Evolutionary conservation across 2,888 invertebrate genomes (phyloP).

Genomic region (Drosophila demipolita): DNA sequence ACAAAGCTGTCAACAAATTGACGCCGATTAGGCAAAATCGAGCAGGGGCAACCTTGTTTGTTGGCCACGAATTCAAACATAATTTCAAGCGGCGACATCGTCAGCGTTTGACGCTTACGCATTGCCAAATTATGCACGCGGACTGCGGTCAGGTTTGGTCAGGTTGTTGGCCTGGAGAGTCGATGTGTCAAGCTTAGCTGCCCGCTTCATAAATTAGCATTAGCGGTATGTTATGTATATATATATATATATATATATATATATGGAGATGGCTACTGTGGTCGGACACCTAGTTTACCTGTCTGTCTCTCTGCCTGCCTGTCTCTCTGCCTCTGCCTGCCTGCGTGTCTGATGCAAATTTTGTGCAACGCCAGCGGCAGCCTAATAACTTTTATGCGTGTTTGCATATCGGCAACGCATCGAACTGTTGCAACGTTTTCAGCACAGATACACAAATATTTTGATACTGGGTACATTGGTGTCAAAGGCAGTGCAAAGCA

Average conservation of each 20-base stretch:
- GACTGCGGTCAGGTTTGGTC: constrained; percentile 18
- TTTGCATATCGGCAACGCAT: constrained; percentile 76
- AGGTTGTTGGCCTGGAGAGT: constrained; percentile 11
- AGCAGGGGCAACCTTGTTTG: constrained; percentile 30
- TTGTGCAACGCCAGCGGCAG: constrained; percentile 59
- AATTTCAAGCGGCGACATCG: constrained; percentile 62
- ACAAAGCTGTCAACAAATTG: constrained; percentile 76
- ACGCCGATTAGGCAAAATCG: constrained; percentile 57
- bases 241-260: neutral
- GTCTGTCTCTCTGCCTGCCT: constrained; percentile 24
- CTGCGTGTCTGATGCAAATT: constrained; percentile 55
- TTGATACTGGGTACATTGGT: constrained; percentile 7
- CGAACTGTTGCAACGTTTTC: constrained; percentile 56
- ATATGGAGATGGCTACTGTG: neutral
- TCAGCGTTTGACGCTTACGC: constrained; percentile 62
- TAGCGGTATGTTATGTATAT: constrained; percentile 43
- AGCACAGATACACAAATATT: constrained; percentile 6
- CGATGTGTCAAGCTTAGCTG: constrained; percentile 47
- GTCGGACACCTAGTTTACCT: neutral
- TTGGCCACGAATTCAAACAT: constrained; percentile 65
- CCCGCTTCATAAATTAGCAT: constrained; percentile 74
- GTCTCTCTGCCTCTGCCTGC: constrained; percentile 24
- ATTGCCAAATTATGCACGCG: constrained; percentile 73
- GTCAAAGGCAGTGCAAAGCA: neutral
- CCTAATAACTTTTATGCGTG: constrained; percentile 80